Evolutionary conservation across 1,140 invertebrate species (phyloP), one percentile per base, ranked within the genome.

Genomic region (Bombus ignitus): DNA sequence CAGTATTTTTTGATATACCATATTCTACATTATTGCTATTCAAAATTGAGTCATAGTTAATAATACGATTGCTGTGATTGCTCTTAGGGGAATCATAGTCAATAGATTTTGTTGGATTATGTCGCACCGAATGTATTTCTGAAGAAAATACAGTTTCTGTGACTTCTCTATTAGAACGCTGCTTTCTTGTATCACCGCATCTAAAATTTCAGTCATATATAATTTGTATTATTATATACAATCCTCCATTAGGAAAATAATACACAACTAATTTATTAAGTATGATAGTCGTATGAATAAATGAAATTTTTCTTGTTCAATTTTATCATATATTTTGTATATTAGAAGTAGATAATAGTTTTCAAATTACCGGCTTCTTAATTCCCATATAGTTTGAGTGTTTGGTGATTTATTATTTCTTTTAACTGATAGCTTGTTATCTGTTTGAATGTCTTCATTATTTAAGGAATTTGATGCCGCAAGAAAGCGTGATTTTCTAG

Each of bases 401-500:
- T 94, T 95, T 44, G 96, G 96, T 65, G 96, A 96, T 92, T 96
- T 96, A 86, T 96, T 96, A 87, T 94, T 95, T 88, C 96, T 96
- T 91, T 96, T 96, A 83, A 94, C 88, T 13, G 94, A 94, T 89
- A 95, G 88, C 88, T 95, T 95, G 88, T 95, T 95, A 85, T 96
- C 96, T 71, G 93, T 92, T 87, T 95, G 94, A 88, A 93, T 94
- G 75, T 93, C 93, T 84, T 95, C 94, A 83, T 93, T 94, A 86
- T 95, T 94, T 77, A 96, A 94, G 8, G 96, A 96, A 89, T 96
- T 96, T 83, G 96, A 96, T 32, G 96, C 95, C 25, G 96, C 96
- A 87, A 95, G 96, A 92, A 96, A 97, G 70, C 97, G 95, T 87
- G 97, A 96, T 94, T 97, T 98, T 89, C 97, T 96, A 77, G 97